phyloP scores from a whole-genome alignment of 2,797 vertebrate species.

The Cryptoblepharus egeriae region DNA sequence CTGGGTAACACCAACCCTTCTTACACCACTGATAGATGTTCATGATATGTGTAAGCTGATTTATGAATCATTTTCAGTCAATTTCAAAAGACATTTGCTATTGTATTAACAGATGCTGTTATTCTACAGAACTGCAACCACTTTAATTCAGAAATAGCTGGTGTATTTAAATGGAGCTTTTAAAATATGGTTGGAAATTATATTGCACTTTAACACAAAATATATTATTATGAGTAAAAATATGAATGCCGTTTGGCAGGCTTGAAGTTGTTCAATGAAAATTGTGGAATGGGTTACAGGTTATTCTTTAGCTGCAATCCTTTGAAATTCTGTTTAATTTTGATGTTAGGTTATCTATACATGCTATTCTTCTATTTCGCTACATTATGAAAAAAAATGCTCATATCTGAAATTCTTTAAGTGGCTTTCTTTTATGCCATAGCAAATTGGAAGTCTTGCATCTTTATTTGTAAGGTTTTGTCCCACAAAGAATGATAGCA shows the following conservation, averaged over 20 bases:
- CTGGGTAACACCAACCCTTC: too few relatives aligned
- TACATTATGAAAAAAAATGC: slow-evolving; percentile 16
- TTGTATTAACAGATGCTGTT: slow-evolving; percentile 27
- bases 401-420: slow-evolving; percentile 41
- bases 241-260: too few relatives aligned
- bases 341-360: slow-evolving; percentile 44
- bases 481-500: slow-evolving; percentile 37
- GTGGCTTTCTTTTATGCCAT: slow-evolving; percentile 30
- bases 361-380: slow-evolving; percentile 50
- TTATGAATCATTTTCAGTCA: slow-evolving; percentile 24
- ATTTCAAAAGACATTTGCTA: neutral
- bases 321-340: slow-evolving; percentile 47
- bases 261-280: slow-evolving; percentile 37
- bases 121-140: slow-evolving; percentile 46
- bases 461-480: slow-evolving; percentile 3
- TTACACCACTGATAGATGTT: too few relatives aligned
- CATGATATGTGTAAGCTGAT: neutral
- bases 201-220: neutral
- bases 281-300: neutral
- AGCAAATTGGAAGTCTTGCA: slow-evolving; percentile 35
- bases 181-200: neutral
- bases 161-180: slow-evolving; percentile 31
- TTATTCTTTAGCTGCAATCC: neutral
- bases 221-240: neutral
- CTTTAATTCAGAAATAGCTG: slow-evolving; percentile 6